Evolutionary conservation across 1,140 invertebrate species (phyloP).

Genomic region (Cherax quadricarinatus): DNA sequence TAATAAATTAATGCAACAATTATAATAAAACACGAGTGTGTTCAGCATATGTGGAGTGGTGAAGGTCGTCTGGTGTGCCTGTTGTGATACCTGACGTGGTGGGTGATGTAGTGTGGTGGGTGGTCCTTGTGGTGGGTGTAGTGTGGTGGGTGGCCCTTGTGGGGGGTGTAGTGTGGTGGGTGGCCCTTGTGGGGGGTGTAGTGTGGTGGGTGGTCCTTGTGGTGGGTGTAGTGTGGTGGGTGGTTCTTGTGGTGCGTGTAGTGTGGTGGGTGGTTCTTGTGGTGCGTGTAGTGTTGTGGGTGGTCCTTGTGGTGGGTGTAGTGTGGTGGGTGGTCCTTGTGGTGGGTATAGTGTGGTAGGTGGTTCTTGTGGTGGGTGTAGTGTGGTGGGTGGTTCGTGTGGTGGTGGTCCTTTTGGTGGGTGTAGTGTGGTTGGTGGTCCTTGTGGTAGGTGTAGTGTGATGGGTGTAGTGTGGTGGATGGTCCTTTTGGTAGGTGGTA

Average conservation of each 20-base stretch:
- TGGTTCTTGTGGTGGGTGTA: background rate
- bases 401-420: background rate
- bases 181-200: too few species aligned
- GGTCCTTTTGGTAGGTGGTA: too few species aligned
- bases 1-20: constrained; percentile 25
- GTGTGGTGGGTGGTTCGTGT: background rate
- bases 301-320: background rate
- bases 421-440: background rate
- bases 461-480: too few species aligned
- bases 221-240: too few species aligned
- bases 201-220: too few species aligned
- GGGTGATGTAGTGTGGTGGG: too few species aligned
- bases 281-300: background rate
- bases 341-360: background rate
- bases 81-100: too few species aligned
- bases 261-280: background rate
- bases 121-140: background rate
- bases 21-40: constrained; percentile 33
- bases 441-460: too few species aligned
- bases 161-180: too few species aligned
- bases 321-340: background rate
- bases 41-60: background rate
- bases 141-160: background rate
- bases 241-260: background rate
- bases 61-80: constrained; percentile 12